Base-by-base conservation (phyloP, 2,113 vertebrate species). In the Sorex fumeus region DNA sequence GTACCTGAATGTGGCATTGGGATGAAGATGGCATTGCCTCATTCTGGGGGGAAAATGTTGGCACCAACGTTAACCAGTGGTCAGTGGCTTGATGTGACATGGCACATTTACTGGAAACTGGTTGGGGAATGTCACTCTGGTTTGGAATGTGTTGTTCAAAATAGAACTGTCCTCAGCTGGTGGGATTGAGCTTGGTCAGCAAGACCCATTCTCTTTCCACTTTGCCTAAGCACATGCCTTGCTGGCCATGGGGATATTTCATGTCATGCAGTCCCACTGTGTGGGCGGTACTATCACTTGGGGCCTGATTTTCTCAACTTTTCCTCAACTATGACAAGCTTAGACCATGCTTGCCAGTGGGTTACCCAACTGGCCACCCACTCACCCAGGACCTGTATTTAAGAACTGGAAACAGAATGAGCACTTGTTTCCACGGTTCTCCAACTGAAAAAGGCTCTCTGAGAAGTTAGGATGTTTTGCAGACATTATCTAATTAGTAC, bases 401-500 rank as follows among this genome's bases (percentile, higher is more conserved):
- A 96, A 88, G 47, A 40, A n/a, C 19, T 23, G 57, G 84, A 62
- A 77, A 77, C 12, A 30, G 71, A 60, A 62, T 77, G 82, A 86
- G 40, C 3, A 7, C 62, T 60, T 47, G 57, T 88, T 93, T 92
- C 91, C 79, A 28, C 19, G 36, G 25, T 64, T 84, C 12, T 74
- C 43, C 75, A 76, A n/a, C 66, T 11, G 25, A 60, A 40, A 86
- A 74, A 86, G 21, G 66, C 75, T 79, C 78, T 57, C 57, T 64
- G 88, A 86, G 66, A 85, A 87, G 76, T 67, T 88, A 50, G 79
- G 69, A 36, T 77, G 60, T 72, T 69, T 43, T 69, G 45, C 80
- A 95, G 88, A 94, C 88, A 36, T 66, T 94, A 50, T 90, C 88
- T 95, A 92, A 91, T 92, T 88, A 87, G 90, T 69, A 25, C 60